Base-by-base conservation (phyloP, 2,797 vertebrate genomes). In the Kryptopterus vitreolus region DNA sequence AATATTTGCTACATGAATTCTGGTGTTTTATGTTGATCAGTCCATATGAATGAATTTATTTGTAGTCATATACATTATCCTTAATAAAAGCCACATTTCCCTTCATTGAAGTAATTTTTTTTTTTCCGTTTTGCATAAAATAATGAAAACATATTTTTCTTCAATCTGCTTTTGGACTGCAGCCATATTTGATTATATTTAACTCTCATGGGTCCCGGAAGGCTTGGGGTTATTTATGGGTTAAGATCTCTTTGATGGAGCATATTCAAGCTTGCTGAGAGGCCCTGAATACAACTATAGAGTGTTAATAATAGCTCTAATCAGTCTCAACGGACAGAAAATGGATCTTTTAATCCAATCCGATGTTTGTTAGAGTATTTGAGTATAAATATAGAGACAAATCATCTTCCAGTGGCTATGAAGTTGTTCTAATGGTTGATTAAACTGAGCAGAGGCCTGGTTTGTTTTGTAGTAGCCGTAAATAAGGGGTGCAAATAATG, bases 281-380 rank as follows among this genome's bases (percentile, higher is more conserved):
- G 35, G 29, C 55, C 43, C 50, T 76, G 62, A 79, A 50, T 70
- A 26, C 31, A 74, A n/a, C 53, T 35, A 18, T 50, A 75, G 59
- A 78, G 46, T 59, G 57, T 26, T 71, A 33, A 81, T 82, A 83
- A 78, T 63, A 59, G 43, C 81, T 80, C 78, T 72, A 82, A 84
- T 85, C 80, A 78, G 59, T 50, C 9, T 77, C 75, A 31, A 46
- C 65, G 46, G 52, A 63, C 61, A 71, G 31, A 78, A 22, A 55
- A 65, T n/a, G 22, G 11, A 82, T 48, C 22, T 48, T 73, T 24
- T 72, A 26, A 33, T 83, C 57, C 77, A 83, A 83, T 85, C 77
- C 74, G 50, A 38, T 31, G 57, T 26, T 31, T 29, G 3, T 57
- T 29, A 9, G 52, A 24, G 58, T 76, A 76, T 76, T 46, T 31